Evolutionary conservation across 2,888 invertebrate genomes (phyloP).

Genomic region (Dasypogon diadema): DNA sequence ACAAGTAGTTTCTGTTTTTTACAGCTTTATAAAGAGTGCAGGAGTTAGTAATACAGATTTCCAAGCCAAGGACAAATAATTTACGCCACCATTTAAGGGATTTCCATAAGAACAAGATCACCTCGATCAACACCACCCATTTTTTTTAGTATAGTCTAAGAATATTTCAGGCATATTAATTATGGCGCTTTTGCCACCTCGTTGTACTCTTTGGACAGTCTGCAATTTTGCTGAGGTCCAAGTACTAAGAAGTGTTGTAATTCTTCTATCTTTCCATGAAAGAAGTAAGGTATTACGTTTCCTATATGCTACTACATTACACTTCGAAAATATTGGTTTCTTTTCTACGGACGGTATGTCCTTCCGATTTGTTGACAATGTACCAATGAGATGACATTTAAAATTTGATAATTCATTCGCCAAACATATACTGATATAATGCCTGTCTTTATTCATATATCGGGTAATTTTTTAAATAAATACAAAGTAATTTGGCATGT

Average conservation of each 20-base stretch:
- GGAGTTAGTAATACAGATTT: too few relatives aligned
- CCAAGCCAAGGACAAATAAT: too few relatives aligned
- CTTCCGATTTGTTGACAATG: constrained; percentile 6
- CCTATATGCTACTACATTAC: constrained; percentile 15
- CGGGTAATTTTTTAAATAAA: constrained; percentile 38
- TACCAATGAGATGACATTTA: background rate
- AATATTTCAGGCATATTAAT: constrained; percentile 10
- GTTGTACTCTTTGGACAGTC: constrained; percentile 26
- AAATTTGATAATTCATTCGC: constrained; percentile 28
- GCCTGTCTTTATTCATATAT: constrained; percentile 21
- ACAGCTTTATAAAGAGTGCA: too few relatives aligned
- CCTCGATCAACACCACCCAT: constrained; percentile 34
- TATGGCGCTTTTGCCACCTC: constrained; percentile 16
- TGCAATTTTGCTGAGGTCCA: constrained; percentile 27
- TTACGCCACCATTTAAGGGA: too few relatives aligned
- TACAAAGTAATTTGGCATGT: constrained; percentile 19
- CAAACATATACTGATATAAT: constrained; percentile 44
- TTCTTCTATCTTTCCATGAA: constrained; percentile 44
- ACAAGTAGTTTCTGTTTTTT: too few relatives aligned
- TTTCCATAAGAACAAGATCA: constrained; percentile 29
- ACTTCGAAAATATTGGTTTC: constrained; percentile 39
- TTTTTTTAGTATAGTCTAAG: constrained; percentile 27
- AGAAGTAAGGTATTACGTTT: constrained; percentile 41
- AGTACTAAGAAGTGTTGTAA: constrained; percentile 17
- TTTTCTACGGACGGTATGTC: constrained; percentile 9